A percentile compares a stretch with the other conserved stretches of the same genome.
These are phyloP conservation scores for Athalia rosae DNA, from an alignment of 2,888 invertebrate species.

Conservation along the genomic window DNA sequence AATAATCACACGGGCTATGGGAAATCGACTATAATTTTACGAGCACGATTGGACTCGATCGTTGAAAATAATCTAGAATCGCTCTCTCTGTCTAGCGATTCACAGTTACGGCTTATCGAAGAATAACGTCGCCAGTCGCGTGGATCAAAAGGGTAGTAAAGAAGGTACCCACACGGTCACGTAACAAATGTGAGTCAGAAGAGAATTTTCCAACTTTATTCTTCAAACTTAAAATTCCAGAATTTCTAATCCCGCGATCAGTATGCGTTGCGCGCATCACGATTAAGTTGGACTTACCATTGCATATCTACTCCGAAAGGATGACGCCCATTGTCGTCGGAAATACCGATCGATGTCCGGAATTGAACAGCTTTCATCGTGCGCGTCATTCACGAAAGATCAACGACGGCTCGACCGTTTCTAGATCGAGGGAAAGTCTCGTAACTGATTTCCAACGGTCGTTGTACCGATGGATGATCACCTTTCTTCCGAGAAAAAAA, in stretches of 20 bases:
- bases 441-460: background rate
- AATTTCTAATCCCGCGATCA: slow-evolving; percentile 31
- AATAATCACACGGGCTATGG: slow-evolving; percentile 67
- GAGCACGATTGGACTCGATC: slow-evolving; percentile 20
- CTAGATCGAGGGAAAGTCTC: background rate
- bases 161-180: background rate
- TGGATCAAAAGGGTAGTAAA: too few species aligned
- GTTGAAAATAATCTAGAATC: background rate
- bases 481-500: background rate
- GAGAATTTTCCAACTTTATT: slow-evolving; percentile 11
- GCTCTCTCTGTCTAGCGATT: background rate
- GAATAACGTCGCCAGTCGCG: too few species aligned
- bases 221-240: slow-evolving; percentile 14
- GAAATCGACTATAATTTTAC: slow-evolving; percentile 63
- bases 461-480: background rate
- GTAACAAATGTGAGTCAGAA: background rate
- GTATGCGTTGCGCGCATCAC: slow-evolving; percentile 31
- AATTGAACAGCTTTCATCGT: slow-evolving; percentile 21
- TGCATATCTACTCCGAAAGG: slow-evolving; percentile 1
- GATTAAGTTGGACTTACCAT: slow-evolving; percentile 23
- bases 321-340: slow-evolving; percentile 16
- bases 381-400: background rate
- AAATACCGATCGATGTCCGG: background rate
- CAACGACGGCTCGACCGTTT: background rate
- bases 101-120: too few species aligned